These are phyloP conservation scores for Labia minor DNA, from an alignment of 2,888 invertebrate genomes.

Conservation along the genomic window DNA sequence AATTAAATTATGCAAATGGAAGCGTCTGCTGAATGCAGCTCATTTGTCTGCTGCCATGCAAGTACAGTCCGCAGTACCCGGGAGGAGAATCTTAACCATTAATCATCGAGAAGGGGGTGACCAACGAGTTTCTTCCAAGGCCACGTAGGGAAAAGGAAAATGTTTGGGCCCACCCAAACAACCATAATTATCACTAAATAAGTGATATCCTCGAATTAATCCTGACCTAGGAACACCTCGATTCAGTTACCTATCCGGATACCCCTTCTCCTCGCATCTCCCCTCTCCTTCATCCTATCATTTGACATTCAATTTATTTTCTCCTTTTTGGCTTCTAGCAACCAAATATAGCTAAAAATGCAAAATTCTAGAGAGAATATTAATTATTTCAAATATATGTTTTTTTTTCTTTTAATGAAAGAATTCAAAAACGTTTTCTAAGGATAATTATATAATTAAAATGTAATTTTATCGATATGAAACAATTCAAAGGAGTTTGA, in stretches of 20 bases:
- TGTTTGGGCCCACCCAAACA: not conserved
- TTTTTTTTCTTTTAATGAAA: too few species aligned
- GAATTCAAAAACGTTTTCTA: too few species aligned
- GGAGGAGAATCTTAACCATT: not conserved
- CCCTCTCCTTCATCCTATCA: too few species aligned
- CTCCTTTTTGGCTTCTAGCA: too few species aligned
- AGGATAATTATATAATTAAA: too few species aligned
- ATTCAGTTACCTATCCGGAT: not conserved
- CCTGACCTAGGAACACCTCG: not conserved
- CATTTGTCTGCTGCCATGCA: constrained; percentile 13
- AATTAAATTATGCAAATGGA: constrained; percentile 13
- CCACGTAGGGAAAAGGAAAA: not conserved
- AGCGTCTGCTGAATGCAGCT: constrained; percentile 1
- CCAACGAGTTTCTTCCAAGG: constrained; percentile 1
- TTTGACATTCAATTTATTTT: too few species aligned
- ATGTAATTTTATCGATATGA: too few species aligned
- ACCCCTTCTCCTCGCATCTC: too few species aligned
- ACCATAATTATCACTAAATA: not conserved
- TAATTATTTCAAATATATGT: too few species aligned
- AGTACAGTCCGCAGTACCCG: not conserved
- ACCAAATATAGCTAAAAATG: too few species aligned
- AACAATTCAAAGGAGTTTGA: too few species aligned
- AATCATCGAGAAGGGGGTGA: not conserved
- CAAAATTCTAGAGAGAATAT: too few species aligned
- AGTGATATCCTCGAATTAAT: not conserved